Conservation (phyloP, 2,113 vertebrate species). For the Diphyllodes magnificus region DNA sequence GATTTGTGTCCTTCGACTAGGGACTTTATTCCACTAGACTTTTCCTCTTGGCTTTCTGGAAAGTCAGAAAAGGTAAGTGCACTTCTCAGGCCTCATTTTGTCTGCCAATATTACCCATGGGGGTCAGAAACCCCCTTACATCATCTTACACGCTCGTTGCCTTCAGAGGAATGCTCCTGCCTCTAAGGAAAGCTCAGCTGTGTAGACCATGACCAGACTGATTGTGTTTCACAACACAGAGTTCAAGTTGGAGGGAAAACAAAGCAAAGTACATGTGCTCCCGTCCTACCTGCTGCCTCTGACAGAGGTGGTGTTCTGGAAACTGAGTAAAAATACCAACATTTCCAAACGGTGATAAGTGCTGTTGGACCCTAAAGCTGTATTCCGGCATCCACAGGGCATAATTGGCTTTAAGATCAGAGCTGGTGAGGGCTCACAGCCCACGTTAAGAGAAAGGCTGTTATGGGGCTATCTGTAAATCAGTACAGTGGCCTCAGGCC, state of each 20-base stretch:
- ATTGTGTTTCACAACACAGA: conserved; percentile 59
- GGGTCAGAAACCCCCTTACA: conserved; percentile 7
- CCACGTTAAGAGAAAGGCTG: background rate
- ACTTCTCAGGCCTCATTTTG: background rate
- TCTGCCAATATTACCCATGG: background rate
- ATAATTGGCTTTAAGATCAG: background rate
- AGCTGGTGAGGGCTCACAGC: background rate
- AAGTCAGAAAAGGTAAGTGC: background rate
- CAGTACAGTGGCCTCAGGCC: background rate
- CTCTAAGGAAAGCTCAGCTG: conserved; percentile 24
- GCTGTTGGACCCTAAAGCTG: background rate
- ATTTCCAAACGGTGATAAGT: background rate
- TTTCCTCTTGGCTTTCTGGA: background rate
- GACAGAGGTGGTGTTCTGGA: background rate
- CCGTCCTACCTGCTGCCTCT: background rate
- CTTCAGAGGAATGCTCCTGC: conserved; percentile 39
- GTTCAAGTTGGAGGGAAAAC: conserved; percentile 30
- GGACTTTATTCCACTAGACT: background rate
- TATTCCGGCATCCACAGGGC: background rate
- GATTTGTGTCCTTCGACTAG: background rate
- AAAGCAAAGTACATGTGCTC: background rate
- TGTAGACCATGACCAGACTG: conserved; percentile 21
- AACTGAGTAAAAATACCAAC: background rate
- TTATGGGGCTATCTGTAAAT: background rate
- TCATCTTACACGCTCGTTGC: background rate